A percentile compares a stretch with the other conserved stretches of the same genome.
These are phyloP conservation scores for Hippocampus guttulatus DNA, from an alignment of 2,113 vertebrate species.

Conservation along the genomic window DNA sequence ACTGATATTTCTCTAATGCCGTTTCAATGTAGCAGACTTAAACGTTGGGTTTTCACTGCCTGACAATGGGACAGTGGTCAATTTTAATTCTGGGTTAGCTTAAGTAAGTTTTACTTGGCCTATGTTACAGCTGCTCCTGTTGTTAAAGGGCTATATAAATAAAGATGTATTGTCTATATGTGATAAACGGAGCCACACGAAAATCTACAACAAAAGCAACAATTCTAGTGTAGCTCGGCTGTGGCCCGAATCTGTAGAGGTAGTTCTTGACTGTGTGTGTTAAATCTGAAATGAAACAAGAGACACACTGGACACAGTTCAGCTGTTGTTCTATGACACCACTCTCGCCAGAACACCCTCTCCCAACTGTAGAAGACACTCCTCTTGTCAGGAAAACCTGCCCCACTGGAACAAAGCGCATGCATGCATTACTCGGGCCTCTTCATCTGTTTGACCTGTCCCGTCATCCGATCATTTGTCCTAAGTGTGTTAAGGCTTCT, in stretches of 20 bases:
- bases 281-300: constrained; percentile 65
- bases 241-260: constrained; percentile 17
- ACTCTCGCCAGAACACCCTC: constrained; percentile 30
- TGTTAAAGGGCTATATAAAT: too few relatives aligned
- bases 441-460: constrained; percentile 13
- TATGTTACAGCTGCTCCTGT: not conserved
- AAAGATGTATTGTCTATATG: too few relatives aligned
- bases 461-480: constrained; percentile 4
- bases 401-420: constrained; percentile 1
- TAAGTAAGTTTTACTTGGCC: not conserved
- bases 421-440: constrained; percentile 1
- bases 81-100: not conserved
- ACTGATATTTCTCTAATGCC: too few relatives aligned
- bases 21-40: too few relatives aligned
- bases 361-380: constrained; percentile 27
- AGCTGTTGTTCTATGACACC: constrained; percentile 57
- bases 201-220: constrained; percentile 1
- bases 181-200: not conserved
- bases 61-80: not conserved
- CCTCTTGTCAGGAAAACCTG: constrained; percentile 31
- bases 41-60: not conserved
- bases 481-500: not conserved
- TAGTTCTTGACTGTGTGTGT: constrained; percentile 60
- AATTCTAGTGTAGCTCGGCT: constrained; percentile 13
- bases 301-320: constrained; percentile 52